Evolutionary conservation across 1,140 invertebrate species (phyloP), one percentile per base, ranked within the genome.

Genomic region (Zaprionus lachaisei): DNA sequence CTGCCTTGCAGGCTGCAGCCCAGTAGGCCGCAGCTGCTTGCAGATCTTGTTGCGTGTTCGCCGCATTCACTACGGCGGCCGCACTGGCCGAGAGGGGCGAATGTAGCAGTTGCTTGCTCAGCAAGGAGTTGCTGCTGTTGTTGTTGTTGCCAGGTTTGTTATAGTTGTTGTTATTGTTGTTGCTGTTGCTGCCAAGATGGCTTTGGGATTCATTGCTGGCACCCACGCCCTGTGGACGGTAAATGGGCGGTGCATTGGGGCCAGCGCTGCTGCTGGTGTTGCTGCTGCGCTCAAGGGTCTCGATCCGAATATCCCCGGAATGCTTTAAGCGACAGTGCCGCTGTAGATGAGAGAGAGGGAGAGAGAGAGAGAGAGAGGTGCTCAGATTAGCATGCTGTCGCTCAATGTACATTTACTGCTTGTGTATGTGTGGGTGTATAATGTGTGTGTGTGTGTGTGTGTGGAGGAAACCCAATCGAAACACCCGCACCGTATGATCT

Each of bases 311-410:
- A 80, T 96, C 94, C 70, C 95, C 95, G 92, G 94, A 94, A 92
- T 96, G 96, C 91, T 96, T 96, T 92, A 96, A 93, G 77, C 95
- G 95, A 93, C 95, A 96, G 79, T 96, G 96, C 83, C 95, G 94
- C 95, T 96, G 94, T 79, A 28, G 56, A 17, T 44, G 49, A n/a
- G 44, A 51, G 51, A 55, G 60, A 22, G 44, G 75, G 57, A 72
- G 71, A 51, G 7, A 58, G 24, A 65, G 9, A 58, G 24, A 65
- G 44, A 15, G 12, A 64, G 15, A 14, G 5, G 9, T 31, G 54
- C 44, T 17, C 1, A 57, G 24, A 75, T 75, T 70, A 75, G 67
- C 65, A 62, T 56, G 38, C 20, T 37, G 31, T 74, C 54, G 22
- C 11, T 47, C 24, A 34, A 4, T 28, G 17, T 51, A 26, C 38